These are phyloP conservation scores for Phymorhynchus buccinoides DNA, from an alignment of 1,140 invertebrate genomes.

Conservation along the genomic window DNA sequence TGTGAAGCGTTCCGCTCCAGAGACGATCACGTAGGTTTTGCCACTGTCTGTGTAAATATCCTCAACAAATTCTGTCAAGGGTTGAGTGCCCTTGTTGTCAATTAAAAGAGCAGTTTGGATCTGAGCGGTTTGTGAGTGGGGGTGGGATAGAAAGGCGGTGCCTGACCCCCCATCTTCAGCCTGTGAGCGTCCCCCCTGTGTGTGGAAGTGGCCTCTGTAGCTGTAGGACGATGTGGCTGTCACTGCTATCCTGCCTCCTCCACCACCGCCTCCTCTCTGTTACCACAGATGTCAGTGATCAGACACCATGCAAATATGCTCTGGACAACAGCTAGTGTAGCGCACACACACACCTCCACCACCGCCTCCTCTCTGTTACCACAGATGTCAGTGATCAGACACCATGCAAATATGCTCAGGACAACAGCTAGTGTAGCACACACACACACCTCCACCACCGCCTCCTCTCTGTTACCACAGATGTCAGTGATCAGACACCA, in stretches of 20 bases:
- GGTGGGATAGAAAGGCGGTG: conserved; percentile 55
- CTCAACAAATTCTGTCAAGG: conserved; percentile 49
- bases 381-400: no score
- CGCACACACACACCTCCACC: no score
- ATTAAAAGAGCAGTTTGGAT: conserved; percentile 47
- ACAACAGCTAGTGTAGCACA: background rate
- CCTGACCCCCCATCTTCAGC: conserved; percentile 60
- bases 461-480: conserved; percentile 54
- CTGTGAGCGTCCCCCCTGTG: conserved; percentile 58
- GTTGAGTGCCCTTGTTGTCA: conserved; percentile 57
- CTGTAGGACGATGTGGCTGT: conserved; percentile 45
- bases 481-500: background rate
- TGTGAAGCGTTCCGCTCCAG: conserved; percentile 24
- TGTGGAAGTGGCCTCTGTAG: conserved; percentile 55
- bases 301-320: no score
- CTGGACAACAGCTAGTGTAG: no score
- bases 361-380: no score
- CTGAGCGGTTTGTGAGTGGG: conserved; percentile 28
- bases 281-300: background rate
- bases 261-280: conserved; percentile 62
- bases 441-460: conserved; percentile 51
- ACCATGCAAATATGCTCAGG: no score
- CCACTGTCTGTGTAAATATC: conserved; percentile 53
- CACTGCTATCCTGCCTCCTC: conserved; percentile 59
- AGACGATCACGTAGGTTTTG: conserved; percentile 54